These are phyloP conservation scores for Nasua narica DNA, from an alignment of 2,797 vertebrate genomes.

Conservation along the genomic window DNA sequence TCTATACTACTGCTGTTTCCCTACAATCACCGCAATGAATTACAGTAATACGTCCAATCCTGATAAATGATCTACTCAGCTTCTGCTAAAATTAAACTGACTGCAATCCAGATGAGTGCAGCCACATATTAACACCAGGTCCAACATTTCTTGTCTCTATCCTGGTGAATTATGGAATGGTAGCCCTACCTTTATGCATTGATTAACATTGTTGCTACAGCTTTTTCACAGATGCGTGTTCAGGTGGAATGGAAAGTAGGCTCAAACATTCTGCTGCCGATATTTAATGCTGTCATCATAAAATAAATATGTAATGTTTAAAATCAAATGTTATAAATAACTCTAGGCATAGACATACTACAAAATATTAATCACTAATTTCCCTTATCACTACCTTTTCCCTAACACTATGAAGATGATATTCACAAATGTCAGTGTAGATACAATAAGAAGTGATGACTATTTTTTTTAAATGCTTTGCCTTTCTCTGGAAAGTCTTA, in stretches of 20 bases:
- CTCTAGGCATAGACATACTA: background rate
- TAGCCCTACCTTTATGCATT: constrained; percentile 49
- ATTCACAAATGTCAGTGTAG: background rate
- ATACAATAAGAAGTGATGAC: background rate
- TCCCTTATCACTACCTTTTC: constrained; percentile 26
- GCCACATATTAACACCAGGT: constrained; percentile 48
- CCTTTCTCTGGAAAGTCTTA: background rate
- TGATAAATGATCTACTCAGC: constrained; percentile 81
- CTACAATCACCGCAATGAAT: constrained; percentile 71
- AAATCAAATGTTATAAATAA: constrained; percentile 59
- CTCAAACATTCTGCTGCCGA: constrained; percentile 41
- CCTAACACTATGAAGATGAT: background rate
- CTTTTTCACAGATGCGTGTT: constrained; percentile 69
- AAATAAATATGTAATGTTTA: constrained; percentile 50
- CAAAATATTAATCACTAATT: constrained; percentile 37
- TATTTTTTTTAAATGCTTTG: background rate
- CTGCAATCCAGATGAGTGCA: constrained; percentile 78
- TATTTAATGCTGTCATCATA: constrained; percentile 39
- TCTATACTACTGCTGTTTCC: constrained; percentile 60
- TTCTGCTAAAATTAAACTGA: constrained; percentile 80
- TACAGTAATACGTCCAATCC: constrained; percentile 73
- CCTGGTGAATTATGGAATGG: constrained; percentile 63
- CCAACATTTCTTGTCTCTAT: constrained; percentile 57
- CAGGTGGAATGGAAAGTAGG: constrained; percentile 66
- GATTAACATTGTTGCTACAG: constrained; percentile 57